A percentile compares a stretch with the other conserved stretches of the same genome.
phyloP scores from a whole-genome alignment of 2,113 vertebrate species.

The Arizona elegans region DNA sequence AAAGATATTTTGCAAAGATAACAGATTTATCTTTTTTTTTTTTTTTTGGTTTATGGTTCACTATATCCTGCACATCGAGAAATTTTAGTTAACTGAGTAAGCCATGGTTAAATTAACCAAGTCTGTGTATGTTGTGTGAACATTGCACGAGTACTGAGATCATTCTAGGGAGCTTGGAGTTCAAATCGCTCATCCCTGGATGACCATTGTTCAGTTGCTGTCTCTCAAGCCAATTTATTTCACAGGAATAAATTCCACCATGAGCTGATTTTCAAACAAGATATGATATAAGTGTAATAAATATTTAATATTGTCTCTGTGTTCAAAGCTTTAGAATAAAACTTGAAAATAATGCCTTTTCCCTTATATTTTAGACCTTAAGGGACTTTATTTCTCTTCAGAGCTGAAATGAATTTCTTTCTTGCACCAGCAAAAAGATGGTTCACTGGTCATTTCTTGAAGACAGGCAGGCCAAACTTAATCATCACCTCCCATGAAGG shows the following conservation, averaged over 20 bases:
- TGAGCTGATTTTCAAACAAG: neutral
- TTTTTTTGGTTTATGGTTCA: neutral
- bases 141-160: neutral
- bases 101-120: neutral
- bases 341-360: neutral
- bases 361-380: neutral
- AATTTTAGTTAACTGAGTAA: neutral
- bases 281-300: neutral
- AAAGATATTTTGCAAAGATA: neutral
- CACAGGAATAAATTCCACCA: neutral
- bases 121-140: neutral
- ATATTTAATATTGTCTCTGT: neutral
- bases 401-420: neutral
- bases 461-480: neutral
- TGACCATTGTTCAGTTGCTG: neutral
- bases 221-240: neutral
- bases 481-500: neutral
- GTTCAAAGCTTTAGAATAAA: neutral
- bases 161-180: neutral
- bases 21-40: neutral
- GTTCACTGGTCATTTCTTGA: neutral
- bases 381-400: neutral
- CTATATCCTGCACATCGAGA: neutral
- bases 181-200: neutral
- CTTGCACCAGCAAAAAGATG: neutral